Base-by-base conservation (phyloP, 2,797 vertebrate genomes). In the Pseudochirops corinnae region DNA sequence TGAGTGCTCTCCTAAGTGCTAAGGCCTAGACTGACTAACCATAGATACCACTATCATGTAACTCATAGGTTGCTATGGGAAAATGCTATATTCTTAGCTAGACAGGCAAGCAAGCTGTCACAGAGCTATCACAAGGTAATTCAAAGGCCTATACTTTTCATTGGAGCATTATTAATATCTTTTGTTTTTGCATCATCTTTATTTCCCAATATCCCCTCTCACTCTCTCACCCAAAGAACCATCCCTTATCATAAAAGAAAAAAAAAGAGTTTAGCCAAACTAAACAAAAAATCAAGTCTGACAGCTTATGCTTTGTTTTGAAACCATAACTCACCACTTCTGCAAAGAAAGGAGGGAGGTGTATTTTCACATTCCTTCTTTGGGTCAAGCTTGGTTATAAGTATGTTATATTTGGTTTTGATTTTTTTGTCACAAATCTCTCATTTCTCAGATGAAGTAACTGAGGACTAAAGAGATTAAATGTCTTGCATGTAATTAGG, bases 11-110 rank as follows among this genome's bases (percentile, higher is more conserved):
- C 91, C 26, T 10, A 5, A 3, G 33, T 57, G 90, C 92, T 62
- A 39, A n/a, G 91, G 56, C 11, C 0, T 0, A 14, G 57, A 7
- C 0, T 74, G 92, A 55, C 13, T 0, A 2, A 56, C 50, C 4
- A 92, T 46, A 56, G 91, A n/a, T 13, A 29, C 18, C 13, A 13
- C 3, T 0, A n/a, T 21, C 31, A 52, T 33, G 55, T 82, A 2
- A 0, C 14, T 90, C 10, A 1, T 5, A 46, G 21, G 0, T 3
- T 13, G 58, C 0, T 14, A 90, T 18, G 0, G 55, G 60, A 52
- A 28, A 13, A 53, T 29, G 3, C 3, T 6, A 5, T 1, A 6
- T 53, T 93, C 21, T 92, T 56, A 26, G 87, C 90, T 52, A 31
- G 55, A n/a, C 62, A 5, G 24, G 60, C 16, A 87, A 62, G 52